Evolutionary conservation across 2,888 invertebrate genomes (phyloP).

Genomic region (Hypselothyrea guttata): DNA sequence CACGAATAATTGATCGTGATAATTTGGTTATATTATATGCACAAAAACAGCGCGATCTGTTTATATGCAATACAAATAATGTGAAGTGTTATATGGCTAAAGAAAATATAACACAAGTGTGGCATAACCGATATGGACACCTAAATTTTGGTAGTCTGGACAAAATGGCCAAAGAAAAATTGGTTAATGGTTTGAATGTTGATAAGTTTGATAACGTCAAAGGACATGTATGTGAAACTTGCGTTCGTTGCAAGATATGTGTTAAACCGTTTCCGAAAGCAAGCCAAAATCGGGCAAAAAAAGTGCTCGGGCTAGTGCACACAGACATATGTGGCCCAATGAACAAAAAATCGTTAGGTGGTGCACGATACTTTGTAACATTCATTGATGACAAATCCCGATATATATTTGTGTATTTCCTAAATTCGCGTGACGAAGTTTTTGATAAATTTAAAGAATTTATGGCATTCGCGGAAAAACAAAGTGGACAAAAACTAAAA

Average conservation of each 20-base stretch:
- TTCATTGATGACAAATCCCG: slow-evolving; percentile 1
- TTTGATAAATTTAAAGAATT: not conserved
- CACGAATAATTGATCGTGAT: not conserved
- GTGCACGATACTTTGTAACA: slow-evolving; percentile 1
- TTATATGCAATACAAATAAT: not conserved
- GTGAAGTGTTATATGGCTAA: no score
- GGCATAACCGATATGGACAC: not conserved
- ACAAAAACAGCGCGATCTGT: no score
- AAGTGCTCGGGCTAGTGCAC: slow-evolving; percentile 1
- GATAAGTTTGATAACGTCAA: no score
- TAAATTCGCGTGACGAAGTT: not conserved
- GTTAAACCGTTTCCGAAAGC: not conserved
- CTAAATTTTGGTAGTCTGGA: not conserved
- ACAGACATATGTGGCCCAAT: slow-evolving; percentile 12
- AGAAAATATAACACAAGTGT: no score
- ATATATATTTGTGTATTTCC: slow-evolving; percentile 3
- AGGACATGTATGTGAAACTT: not conserved
- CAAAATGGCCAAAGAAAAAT: not conserved
- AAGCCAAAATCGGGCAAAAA: not conserved
- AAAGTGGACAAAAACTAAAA: not conserved
- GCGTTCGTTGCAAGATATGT: not conserved
- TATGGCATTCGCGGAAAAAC: not conserved
- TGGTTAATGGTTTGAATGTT: not conserved
- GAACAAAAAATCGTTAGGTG: not conserved
- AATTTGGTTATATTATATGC: not conserved